These are phyloP conservation scores for Limnothrissa miodon DNA, from an alignment of 2,113 vertebrate species.

Conservation along the genomic window DNA sequence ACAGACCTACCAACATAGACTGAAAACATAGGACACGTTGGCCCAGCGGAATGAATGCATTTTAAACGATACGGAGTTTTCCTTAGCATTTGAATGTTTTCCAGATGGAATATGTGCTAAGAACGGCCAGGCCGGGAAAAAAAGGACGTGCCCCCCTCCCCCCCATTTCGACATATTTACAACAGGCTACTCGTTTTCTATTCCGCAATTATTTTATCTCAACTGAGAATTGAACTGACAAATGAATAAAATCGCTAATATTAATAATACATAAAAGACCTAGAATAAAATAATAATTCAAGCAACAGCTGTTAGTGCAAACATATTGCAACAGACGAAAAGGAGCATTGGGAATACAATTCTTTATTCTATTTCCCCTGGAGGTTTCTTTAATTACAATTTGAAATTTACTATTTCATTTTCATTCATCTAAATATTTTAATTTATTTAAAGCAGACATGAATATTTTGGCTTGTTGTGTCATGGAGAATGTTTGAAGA, in stretches of 20 bases:
- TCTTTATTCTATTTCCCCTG: background rate
- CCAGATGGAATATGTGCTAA: background rate
- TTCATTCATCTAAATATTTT: background rate
- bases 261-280: background rate
- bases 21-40: background rate
- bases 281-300: background rate
- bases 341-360: background rate
- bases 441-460: background rate
- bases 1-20: background rate
- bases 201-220: background rate
- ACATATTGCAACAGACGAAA: background rate
- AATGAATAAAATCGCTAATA: background rate
- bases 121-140: background rate
- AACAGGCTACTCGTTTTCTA: background rate
- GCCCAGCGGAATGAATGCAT: background rate
- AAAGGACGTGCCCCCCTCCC: background rate
- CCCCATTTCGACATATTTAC: background rate
- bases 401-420: background rate
- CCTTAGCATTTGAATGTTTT: constrained; percentile 8
- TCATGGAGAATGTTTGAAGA: background rate
- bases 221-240: background rate
- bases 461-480: background rate
- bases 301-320: background rate
- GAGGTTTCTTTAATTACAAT: constrained; percentile 11
- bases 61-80: background rate